Percentiles rank a stretch among this genome's conserved stretches.
Conservation (phyloP, 2,797 vertebrate species). For the Chaetodon trifasciatus region DNA sequence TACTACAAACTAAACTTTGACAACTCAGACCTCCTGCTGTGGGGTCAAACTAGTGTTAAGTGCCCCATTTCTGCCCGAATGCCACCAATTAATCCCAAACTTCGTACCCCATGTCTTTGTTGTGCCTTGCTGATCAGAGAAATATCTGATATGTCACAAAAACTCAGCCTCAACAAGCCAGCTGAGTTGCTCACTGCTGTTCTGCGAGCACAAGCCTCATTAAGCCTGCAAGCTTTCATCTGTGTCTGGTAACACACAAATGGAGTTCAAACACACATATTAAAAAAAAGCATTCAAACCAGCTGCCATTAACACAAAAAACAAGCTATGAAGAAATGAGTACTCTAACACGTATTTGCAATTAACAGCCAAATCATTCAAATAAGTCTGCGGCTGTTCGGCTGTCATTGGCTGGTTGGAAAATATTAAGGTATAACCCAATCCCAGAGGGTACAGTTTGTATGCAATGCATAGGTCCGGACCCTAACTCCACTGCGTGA, state of each 20-base stretch:
- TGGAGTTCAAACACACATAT: background rate
- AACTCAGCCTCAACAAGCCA: background rate
- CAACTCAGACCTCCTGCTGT: background rate
- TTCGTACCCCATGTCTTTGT: background rate
- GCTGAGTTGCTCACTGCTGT: background rate
- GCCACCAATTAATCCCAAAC: background rate
- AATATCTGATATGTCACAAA: background rate
- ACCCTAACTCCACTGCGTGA: background rate
- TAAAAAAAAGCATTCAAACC: too few relatives aligned
- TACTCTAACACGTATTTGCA: background rate
- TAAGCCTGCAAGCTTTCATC: background rate
- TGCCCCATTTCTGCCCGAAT: background rate
- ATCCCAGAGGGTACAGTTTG: background rate
- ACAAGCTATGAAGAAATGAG: background rate
- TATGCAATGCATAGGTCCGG: background rate
- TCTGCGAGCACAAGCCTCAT: slow-evolving; percentile 3
- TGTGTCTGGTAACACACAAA: background rate
- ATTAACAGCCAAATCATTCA: too few relatives aligned
- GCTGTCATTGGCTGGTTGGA: too few relatives aligned
- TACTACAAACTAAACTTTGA: background rate
- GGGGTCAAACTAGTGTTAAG: background rate
- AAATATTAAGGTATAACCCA: too few relatives aligned
- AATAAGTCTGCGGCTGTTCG: too few relatives aligned
- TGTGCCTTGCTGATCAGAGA: background rate
- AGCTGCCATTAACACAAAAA: background rate